phyloP scores from a whole-genome alignment of 2,888 invertebrate species.

The Mimachlamys varia region DNA sequence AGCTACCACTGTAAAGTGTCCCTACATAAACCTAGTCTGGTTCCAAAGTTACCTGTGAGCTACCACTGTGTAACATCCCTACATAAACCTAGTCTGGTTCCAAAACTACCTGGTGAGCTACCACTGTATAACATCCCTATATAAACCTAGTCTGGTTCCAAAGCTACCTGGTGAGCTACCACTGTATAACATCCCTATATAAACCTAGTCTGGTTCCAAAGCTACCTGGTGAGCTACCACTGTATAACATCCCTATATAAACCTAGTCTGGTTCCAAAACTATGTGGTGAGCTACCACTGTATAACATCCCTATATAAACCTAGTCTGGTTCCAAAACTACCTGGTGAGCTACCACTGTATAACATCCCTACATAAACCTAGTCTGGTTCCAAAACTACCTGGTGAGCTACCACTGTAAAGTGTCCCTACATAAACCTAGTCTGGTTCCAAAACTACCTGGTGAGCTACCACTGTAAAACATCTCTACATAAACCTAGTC shows the following conservation, averaged over 20 bases:
- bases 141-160: background rate
- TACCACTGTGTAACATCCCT: background rate
- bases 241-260: background rate
- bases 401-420: constrained; percentile 70
- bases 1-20: constrained; percentile 46
- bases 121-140: background rate
- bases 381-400: constrained; percentile 71
- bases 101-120: constrained; percentile 78
- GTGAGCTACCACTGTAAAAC: constrained; percentile 61
- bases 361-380: background rate
- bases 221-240: constrained; percentile 76
- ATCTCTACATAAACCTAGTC: background rate
- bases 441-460: constrained; percentile 78
- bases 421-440: background rate
- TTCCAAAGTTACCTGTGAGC: no score
- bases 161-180: constrained; percentile 77
- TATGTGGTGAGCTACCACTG: constrained; percentile 72
- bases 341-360: constrained; percentile 72
- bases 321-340: constrained; percentile 68
- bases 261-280: constrained; percentile 68
- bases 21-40: background rate
- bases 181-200: background rate
- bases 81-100: background rate
- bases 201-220: constrained; percentile 55
- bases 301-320: background rate